A percentile compares a stretch with the other conserved stretches of the same genome.
Evolutionary conservation across 1,140 invertebrate genomes (phyloP).

Genomic region (Sitophilus oryzae): DNA sequence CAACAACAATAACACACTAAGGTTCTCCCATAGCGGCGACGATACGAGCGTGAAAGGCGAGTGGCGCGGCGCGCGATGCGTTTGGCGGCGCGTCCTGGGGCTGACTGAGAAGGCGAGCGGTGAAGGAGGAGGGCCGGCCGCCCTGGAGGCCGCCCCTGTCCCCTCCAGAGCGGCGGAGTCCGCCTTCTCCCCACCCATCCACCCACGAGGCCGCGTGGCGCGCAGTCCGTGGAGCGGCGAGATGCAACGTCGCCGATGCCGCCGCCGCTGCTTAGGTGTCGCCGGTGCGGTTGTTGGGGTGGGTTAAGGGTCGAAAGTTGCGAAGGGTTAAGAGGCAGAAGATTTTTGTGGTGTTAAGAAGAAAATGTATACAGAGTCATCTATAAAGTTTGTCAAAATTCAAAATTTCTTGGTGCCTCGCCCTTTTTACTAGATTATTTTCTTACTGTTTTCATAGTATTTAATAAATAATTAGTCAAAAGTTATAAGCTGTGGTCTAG

Average conservation of each 20-base stretch:
- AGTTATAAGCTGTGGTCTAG: too few species aligned
- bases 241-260: slow-evolving; percentile 30
- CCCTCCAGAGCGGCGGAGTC: slow-evolving; percentile 29
- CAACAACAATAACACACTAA: slow-evolving; percentile 25
- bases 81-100: slow-evolving; percentile 18
- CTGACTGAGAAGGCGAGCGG: slow-evolving; percentile 26
- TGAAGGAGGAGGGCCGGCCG: slow-evolving; percentile 37
- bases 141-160: slow-evolving; percentile 42
- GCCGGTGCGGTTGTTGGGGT: background rate
- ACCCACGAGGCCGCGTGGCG: slow-evolving; percentile 40
- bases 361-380: too few species aligned
- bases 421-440: too few species aligned
- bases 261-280: background rate
- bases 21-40: slow-evolving; percentile 5
- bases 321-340: too few species aligned
- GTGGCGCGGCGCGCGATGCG: too few species aligned
- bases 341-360: too few species aligned
- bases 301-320: too few species aligned
- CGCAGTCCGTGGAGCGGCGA: slow-evolving; percentile 6
- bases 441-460: too few species aligned
- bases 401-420: too few species aligned
- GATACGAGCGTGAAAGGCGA: slow-evolving; percentile 13
- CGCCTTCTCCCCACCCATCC: slow-evolving; percentile 40
- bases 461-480: too few species aligned
- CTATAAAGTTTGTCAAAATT: too few species aligned